Base-by-base conservation (phyloP, 35 echinoderm and acorn worm genomes). In the Ophioderma brevispina region DNA sequence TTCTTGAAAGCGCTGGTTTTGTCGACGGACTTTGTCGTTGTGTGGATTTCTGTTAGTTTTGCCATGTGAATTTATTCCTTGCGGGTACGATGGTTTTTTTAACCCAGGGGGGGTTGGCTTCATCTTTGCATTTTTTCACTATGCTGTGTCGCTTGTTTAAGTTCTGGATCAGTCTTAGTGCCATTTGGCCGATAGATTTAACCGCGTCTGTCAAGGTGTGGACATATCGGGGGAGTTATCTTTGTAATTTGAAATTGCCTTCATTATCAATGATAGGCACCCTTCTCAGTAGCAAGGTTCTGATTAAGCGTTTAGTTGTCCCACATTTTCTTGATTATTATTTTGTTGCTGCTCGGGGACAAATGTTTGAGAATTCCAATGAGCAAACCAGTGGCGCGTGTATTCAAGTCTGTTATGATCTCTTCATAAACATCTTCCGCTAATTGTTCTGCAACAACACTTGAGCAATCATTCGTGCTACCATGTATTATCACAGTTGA, bases 401-500 rank as follows among this genome's bases (percentile, higher is more conserved):
- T 39, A 11, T 81, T 38, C 15, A 81, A 14, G 42, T 81, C 37
- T 21, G 1, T 13, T 0, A 81, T 33, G 13, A 81, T 40, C 0
- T 40, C 37, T 31, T 39, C 37, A 40, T 81, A 81, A 1, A 40
- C 25, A 39, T 25, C 37, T 23, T 81, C 79, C 40, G 79, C 79
- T 10, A 81, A 19, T 81, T 81, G 38, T 23, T 81, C 79, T 38
- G 36, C 37, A 25, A 41, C 79, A 31, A n/a, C 37, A 10, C 37
- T n/a, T 0, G 79, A 38, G 79, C 79, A 81, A 40, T 81, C 79
- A 41, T 81, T 81, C 0, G 79, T 81, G 25, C 79, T 81, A 3
- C 36, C 79, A 21, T 81, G 79, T 10, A 81, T 81, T 81, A 81
- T 40, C 15, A 81, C 31, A 40, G 79, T 81, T 10, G 19, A n/a